phyloP scores from a whole-genome alignment of 2,113 vertebrate genomes.

The Colaptes auratus region DNA sequence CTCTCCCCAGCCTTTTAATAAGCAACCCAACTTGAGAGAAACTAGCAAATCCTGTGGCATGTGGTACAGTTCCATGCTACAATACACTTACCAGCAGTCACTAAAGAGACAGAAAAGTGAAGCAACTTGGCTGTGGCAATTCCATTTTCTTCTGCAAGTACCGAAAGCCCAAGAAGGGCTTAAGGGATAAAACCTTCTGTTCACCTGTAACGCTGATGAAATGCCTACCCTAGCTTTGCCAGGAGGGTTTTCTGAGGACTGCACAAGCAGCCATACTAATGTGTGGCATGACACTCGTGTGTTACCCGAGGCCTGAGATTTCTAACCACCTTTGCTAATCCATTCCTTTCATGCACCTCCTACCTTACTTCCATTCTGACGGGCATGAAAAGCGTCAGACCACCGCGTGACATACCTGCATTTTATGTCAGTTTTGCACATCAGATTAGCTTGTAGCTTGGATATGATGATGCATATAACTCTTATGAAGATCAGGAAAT shows the following conservation, averaged over 20 bases:
- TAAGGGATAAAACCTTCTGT: neutral
- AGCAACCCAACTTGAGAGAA: neutral
- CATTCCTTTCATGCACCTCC: neutral
- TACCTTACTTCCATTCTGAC: neutral
- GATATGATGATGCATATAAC: slow-evolving; percentile 89
- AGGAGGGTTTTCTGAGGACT: neutral
- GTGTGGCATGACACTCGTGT: neutral
- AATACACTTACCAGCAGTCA: rapidly evolving
- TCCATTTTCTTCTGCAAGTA: neutral
- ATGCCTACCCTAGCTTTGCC: neutral
- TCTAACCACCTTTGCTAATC: neutral
- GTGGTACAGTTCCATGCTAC: neutral
- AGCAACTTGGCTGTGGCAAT: neutral
- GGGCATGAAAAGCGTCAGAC: neutral
- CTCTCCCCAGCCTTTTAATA: neutral
- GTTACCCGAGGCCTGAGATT: neutral
- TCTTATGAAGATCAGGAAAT: slow-evolving; percentile 89
- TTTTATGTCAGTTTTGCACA: slow-evolving; percentile 90
- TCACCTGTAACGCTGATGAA: neutral
- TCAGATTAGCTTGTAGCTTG: slow-evolving; percentile 88
- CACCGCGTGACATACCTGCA: slow-evolving; percentile 80
- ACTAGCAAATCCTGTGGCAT: neutral
- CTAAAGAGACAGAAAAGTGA: neutral
- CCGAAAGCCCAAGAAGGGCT: neutral
- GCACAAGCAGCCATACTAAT: neutral